Percentiles rank a stretch among this genome's conserved stretches.
These are phyloP conservation scores for Actenoides hombroni DNA, from an alignment of 2,113 vertebrate genomes.

Conservation along the genomic window DNA sequence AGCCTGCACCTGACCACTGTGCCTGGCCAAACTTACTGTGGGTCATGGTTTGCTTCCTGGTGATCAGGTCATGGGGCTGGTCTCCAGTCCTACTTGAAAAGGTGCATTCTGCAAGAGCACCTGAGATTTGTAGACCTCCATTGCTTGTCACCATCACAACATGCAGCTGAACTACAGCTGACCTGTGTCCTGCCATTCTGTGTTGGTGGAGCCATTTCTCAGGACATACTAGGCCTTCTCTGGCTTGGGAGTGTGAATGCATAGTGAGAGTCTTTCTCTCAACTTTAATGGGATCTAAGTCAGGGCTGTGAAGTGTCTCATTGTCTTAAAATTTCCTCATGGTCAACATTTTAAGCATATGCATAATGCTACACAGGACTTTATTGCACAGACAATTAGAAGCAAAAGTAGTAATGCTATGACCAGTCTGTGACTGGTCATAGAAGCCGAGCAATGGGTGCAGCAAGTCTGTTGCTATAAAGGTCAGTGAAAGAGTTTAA, in stretches of 20 bases:
- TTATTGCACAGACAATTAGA: not conserved
- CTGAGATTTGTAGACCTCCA: not conserved
- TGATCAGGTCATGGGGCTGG: not conserved
- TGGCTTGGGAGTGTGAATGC: not conserved
- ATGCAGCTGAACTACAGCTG: not conserved
- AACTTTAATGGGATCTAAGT: not conserved
- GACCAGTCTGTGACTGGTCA: not conserved
- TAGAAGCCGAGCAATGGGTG: too few relatives aligned
- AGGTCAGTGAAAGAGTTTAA: not conserved
- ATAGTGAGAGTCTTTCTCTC: not conserved
- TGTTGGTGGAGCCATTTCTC: not conserved
- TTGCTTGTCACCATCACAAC: not conserved
- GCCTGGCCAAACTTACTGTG: not conserved
- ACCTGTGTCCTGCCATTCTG: not conserved
- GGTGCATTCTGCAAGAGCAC: not conserved
- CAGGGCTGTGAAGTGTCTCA: not conserved
- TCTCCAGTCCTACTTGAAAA: not conserved
- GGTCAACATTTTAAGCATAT: not conserved
- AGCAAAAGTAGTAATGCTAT: not conserved
- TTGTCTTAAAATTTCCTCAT: not conserved
- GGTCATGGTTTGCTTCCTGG: not conserved
- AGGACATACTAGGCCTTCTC: not conserved
- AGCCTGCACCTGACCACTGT: not conserved
- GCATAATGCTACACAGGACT: not conserved
- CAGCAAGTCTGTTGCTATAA: not conserved